phyloP scores from a whole-genome alignment of 2,797 vertebrate species.

The Spinus olivaceus region DNA sequence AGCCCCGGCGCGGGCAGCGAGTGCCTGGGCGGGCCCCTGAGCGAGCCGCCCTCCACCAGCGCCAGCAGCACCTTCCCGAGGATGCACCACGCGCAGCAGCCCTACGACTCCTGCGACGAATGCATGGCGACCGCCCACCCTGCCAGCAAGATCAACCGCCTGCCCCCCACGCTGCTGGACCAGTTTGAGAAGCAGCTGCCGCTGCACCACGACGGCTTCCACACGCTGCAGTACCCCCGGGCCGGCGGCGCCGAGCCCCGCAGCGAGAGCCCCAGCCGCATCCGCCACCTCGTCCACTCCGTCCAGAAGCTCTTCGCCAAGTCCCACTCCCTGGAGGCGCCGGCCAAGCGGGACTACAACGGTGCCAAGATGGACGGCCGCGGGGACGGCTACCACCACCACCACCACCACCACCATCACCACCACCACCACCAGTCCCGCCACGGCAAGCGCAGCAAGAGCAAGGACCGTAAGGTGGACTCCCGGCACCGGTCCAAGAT shows the following conservation, averaged over 20 bases:
- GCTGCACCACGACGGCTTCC: slow-evolving; percentile 96
- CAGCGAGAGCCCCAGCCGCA: slow-evolving; percentile 96
- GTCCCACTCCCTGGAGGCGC: slow-evolving; percentile 95
- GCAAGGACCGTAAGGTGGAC: slow-evolving; percentile 81
- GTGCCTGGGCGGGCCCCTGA: slow-evolving; percentile 75
- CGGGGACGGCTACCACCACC: slow-evolving; percentile 81
- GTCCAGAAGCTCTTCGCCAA: slow-evolving; percentile 98
- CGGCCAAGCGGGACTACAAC: slow-evolving; percentile 93
- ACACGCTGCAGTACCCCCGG: slow-evolving; percentile 96
- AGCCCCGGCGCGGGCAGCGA: slow-evolving; percentile 80
- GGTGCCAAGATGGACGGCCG: slow-evolving; percentile 88
- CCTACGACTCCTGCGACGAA: slow-evolving; percentile 95
- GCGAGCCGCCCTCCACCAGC: slow-evolving; percentile 74
- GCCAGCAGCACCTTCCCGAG: slow-evolving; percentile 96
- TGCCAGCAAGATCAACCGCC: slow-evolving; percentile 89
- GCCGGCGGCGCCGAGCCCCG: slow-evolving; percentile 84
- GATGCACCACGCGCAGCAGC: slow-evolving; percentile 89
- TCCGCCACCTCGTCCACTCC: slow-evolving; percentile 97
- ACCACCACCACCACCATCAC: slow-evolving; percentile 82
- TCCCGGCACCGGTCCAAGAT: slow-evolving; percentile 83
- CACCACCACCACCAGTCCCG: slow-evolving; percentile 82
- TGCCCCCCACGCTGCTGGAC: slow-evolving; percentile 91
- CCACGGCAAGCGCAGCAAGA: slow-evolving; percentile 82
- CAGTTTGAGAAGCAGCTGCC: slow-evolving; percentile 98
- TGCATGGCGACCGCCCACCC: slow-evolving; percentile 84